phyloP scores from a whole-genome alignment of 2,797 vertebrate species.

The Lerista edwardsae region DNA sequence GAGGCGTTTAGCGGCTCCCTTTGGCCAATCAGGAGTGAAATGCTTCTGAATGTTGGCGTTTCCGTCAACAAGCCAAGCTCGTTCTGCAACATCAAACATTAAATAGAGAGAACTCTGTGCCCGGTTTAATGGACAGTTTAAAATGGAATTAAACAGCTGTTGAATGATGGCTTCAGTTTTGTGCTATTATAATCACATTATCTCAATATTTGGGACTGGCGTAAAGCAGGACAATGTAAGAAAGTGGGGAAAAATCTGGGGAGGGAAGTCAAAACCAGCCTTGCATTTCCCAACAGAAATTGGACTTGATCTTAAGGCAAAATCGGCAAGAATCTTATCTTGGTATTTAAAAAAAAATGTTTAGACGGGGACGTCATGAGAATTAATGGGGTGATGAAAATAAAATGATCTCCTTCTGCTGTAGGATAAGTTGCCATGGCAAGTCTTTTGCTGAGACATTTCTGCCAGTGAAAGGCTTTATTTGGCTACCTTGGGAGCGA shows the following conservation, averaged over 20 bases:
- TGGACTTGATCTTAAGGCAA: constrained; percentile 44
- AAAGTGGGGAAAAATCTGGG: not conserved
- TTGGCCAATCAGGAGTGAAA: no score
- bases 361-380: constrained; percentile 50
- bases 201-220: constrained; percentile 38
- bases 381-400: constrained; percentile 55
- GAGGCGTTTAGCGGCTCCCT: not conserved
- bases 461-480: not conserved
- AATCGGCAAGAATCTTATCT: constrained; percentile 23
- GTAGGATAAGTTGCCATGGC: constrained; percentile 1
- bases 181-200: constrained; percentile 63
- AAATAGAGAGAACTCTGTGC: constrained; percentile 57
- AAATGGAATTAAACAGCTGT: constrained; percentile 70
- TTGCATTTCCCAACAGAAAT: constrained; percentile 35
- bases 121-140: constrained; percentile 71
- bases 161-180: constrained; percentile 58
- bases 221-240: not conserved
- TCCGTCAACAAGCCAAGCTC: not conserved
- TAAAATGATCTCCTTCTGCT: constrained; percentile 18
- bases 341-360: constrained; percentile 46
- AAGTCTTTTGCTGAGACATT: not conserved
- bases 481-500: not conserved
- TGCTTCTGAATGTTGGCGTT: not conserved
- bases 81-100: constrained; percentile 62
- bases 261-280: constrained; percentile 18